Base-by-base conservation (phyloP, 2,113 vertebrate genomes). In the Hypomesus transpacificus region DNA sequence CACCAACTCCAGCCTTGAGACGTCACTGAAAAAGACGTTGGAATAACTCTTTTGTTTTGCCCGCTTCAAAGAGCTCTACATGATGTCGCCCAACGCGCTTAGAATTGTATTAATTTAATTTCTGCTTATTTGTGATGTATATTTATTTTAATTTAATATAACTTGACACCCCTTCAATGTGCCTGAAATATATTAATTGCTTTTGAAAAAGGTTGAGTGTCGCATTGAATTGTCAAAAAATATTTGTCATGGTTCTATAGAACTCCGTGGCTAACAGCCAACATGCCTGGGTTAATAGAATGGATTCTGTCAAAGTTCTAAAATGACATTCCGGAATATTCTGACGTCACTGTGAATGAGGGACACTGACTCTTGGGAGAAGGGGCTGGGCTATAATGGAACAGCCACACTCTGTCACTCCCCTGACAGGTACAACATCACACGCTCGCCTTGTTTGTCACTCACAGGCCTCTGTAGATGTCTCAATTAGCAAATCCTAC, bases 361-460 rank as follows among this genome's bases (percentile, higher is more conserved):
- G 74, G 63, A 76, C 72, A 71, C 56, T 31, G 21, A 57, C 64
- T 69, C 74, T 69, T 53, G 1, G 76, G 70, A 71, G 69, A 63
- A 28, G 17, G 74, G 74, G 75, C 28, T 73, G 52, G 79, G 73
- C 78, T 82, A 87, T 83, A 90, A 88, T 84, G 81, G 80, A 78
- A 77, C 66, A 74, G 86, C 85, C 79, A 84, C 56, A 81, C 85
- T 82, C 83, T 82, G 83, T 86, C 88, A 86, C 80, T 74, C 77
- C 58, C 75, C 77, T 76, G 83, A 87, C 84, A 83, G 84, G 69
- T 83, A 78, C 79, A 79, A 80, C 85, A 78, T 79, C 75, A 69
- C 84, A 87, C 79, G 77, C 78, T 85, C 77, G 79, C 84, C 84
- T 85, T 86, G 84, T 82, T 89, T 88, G 84, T 75, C 82, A 80